phyloP scores from a whole-genome alignment of 2,113 vertebrate species.

The Xiphophorus couchianus region DNA sequence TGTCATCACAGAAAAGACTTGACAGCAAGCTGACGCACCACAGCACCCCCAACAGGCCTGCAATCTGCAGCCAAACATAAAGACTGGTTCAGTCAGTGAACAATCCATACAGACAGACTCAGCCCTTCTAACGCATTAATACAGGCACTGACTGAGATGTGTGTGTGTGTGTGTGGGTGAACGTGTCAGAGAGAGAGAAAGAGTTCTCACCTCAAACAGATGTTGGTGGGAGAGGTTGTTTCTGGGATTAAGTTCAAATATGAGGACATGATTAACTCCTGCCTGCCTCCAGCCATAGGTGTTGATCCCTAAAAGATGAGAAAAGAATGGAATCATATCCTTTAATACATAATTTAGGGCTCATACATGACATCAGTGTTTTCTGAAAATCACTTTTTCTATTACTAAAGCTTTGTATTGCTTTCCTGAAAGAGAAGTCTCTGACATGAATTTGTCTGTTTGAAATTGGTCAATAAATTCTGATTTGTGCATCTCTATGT shows the following conservation, averaged over 20 bases:
- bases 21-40: constrained; percentile 97
- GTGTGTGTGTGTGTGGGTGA: background rate
- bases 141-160: background rate
- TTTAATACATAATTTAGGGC: too few relatives aligned
- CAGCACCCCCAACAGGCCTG: constrained; percentile 92
- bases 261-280: constrained; percentile 98
- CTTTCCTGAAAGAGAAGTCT: too few relatives aligned
- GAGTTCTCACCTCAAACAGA: constrained; percentile 91
- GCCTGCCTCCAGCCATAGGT: constrained; percentile 99
- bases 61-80: constrained; percentile 70
- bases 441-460: too few relatives aligned
- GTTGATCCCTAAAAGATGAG: constrained; percentile 85
- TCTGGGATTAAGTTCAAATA: constrained; percentile 97
- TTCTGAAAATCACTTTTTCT: too few relatives aligned
- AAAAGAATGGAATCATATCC: background rate
- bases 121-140: background rate
- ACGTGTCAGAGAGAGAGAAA: background rate
- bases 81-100: accelerated
- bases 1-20: constrained; percentile 88
- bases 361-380: too few relatives aligned
- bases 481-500: too few relatives aligned
- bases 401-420: too few relatives aligned
- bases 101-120: background rate
- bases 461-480: too few relatives aligned
- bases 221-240: constrained; percentile 99